Evolutionary conservation across 2,797 vertebrate species (phyloP), one percentile per base, ranked within the genome.

Genomic region (Pseudopleuronectes americanus): DNA sequence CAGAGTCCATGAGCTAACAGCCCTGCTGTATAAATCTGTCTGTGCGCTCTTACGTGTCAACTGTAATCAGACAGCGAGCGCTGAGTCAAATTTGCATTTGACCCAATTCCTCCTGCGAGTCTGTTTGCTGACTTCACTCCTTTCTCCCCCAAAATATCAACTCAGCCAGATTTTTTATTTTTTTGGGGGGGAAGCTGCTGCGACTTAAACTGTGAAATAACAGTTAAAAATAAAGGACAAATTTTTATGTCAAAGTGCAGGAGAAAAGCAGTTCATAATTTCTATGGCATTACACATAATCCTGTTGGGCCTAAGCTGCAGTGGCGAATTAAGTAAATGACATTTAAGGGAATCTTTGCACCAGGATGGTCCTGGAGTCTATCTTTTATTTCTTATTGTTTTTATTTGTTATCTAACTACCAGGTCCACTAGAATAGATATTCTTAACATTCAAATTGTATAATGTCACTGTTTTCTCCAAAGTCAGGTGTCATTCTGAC

Each of bases 21-120:
- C 10, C n/a, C 16, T 24, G 49, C 56, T 72, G 36, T 69, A 54
- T 55, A 76, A 78, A 84, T 76, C 62, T 62, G 49, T 62, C 55
- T 75, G 62, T 64, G 21, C 45, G 52, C 73, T 77, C 74, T 64
- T 83, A 73, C 59, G 73, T 56, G 68, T 77, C 57, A 68, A 71
- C 85, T 79, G 26, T 79, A 84, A 81, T 84, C 77, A 79, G 67
- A 84, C 79, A 19, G 67, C 57, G 62, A 79, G 70, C 56, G 1
- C 58, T 22, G 63, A 81, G 63, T 87, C 66, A 79, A 84, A 84
- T 89, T 90, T 87, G 79, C 83, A 85, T 88, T 84, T 91, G 90
- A 90, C 87, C 83, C 75, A 90, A 68, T 91, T 90, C 81, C 79
- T 78, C 53, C 45, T 71, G 22, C 68, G 68, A 52, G 76, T 48